These are phyloP conservation scores for Glaucomys volans DNA, from an alignment of 2,113 vertebrate species.

Conservation along the genomic window DNA sequence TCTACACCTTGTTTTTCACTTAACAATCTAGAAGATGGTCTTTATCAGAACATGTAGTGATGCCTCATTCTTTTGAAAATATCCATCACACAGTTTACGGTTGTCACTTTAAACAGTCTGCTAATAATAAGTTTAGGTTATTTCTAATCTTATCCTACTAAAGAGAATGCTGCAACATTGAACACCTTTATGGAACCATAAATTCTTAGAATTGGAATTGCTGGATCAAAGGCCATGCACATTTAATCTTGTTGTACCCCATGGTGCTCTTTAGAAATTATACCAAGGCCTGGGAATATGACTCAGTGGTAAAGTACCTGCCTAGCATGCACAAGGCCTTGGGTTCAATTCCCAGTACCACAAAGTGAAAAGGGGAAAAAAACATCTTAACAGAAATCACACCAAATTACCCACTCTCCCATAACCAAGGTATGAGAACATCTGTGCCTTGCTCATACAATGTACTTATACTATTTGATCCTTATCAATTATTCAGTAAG, in stretches of 20 bases:
- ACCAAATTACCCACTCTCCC: background rate
- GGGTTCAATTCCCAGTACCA: too few species aligned
- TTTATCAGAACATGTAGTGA: background rate
- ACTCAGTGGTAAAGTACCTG: too few species aligned
- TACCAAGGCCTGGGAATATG: background rate
- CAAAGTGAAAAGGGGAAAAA: too few species aligned
- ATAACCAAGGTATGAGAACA: background rate
- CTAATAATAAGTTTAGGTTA: background rate
- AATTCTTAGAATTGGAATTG: background rate
- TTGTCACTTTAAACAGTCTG: background rate
- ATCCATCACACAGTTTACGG: background rate
- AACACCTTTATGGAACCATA: background rate
- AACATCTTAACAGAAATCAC: background rate
- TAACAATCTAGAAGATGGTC: constrained; percentile 14
- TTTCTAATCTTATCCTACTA: background rate
- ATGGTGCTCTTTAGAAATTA: background rate
- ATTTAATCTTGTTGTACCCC: background rate
- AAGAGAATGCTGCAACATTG: constrained; percentile 3
- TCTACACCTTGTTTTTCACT: background rate
- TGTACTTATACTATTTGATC: background rate
- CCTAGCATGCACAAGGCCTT: too few species aligned
- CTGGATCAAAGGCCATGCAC: background rate
- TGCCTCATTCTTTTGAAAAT: background rate
- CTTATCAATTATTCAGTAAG: background rate
- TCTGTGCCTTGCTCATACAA: background rate